Evolutionary conservation across 1,140 invertebrate species (phyloP), one percentile per base, ranked within the genome.

Genomic region (Thaumetopoea pityocampa): DNA sequence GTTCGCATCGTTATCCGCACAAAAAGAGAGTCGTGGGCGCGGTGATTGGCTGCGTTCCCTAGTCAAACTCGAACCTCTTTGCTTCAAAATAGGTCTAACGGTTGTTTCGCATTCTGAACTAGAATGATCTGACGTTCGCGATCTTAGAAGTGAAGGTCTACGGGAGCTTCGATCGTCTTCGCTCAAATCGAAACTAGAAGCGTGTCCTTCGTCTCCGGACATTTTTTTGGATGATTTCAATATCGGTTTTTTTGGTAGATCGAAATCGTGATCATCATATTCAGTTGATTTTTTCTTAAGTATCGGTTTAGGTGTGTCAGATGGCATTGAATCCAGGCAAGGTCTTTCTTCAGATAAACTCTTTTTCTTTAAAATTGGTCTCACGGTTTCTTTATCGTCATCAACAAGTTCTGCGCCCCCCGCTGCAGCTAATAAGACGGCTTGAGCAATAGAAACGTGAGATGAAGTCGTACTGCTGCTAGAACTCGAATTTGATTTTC

Each of bases 261-360:
- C 90, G 24, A 87, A 83, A 12, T 92, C 91, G 43, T 89, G 86
- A 57, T 95, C 92, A 37, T 95, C 93, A 3, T 90, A 89, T 53
- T 96, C 94, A 0, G 90, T 93, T 0, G 91, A 91, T 66, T 94
- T 94, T 68, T 95, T 95, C 62, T 96, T 95, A 4, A 96, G 63
- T 63, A 95, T 95, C 1, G 93, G 93, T 67, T 88, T 91, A 0
- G 91, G 90, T 18, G 85, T 87, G 27, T 90, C 87, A 3, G 58
- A 56, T 18, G 57, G 43, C 10, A 67, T 37, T 48, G 71, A 64
- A 33, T 86, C 86, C 2, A 56, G 70, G 46, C 68, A 69, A 1
- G 86, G 82, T 35, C 85, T 60, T 51, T 89, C 87, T 57, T 89
- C 88, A 7, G 87, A 72, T 73, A 89, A 86, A 87, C 91, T 87